Conservation (phyloP, 2,797 vertebrate genomes). For the Nyctalus aviator region DNA sequence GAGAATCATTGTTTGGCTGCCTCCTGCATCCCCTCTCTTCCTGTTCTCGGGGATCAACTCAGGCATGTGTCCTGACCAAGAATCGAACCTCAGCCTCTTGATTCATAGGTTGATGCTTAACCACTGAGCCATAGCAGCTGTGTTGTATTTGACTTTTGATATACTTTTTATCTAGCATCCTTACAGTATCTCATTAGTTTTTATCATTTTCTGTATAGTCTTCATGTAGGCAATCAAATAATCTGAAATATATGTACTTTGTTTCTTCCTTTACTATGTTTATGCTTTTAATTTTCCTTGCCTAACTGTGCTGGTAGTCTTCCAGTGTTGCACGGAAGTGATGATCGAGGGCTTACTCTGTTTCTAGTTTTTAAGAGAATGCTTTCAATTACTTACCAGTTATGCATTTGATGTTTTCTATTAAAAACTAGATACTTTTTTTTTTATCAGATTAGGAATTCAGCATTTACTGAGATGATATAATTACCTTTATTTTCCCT, state of each 20-base stretch:
- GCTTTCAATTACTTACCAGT: conserved; percentile 4
- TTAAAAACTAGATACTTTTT: not conserved
- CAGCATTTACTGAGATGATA: not conserved
- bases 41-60: too few species aligned
- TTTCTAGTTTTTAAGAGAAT: conserved; percentile 4
- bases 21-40: too few species aligned
- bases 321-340: not conserved
- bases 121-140: too few species aligned
- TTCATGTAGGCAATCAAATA: not conserved
- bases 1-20: too few species aligned
- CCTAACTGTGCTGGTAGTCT: not conserved
- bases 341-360: not conserved
- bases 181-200: not conserved
- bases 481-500: not conserved
- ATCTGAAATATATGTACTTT: not conserved
- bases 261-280: not conserved
- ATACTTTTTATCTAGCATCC: not conserved
- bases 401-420: not conserved
- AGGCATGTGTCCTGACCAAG: too few species aligned
- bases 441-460: conserved; percentile 17
- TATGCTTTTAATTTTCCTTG: not conserved
- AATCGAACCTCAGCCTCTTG: too few species aligned
- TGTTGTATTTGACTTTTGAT: not conserved
- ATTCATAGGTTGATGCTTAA: too few species aligned
- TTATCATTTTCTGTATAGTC: not conserved